phyloP scores from a whole-genome alignment of 2,888 invertebrate genomes.

The Harpagoxenus sublaevis region DNA sequence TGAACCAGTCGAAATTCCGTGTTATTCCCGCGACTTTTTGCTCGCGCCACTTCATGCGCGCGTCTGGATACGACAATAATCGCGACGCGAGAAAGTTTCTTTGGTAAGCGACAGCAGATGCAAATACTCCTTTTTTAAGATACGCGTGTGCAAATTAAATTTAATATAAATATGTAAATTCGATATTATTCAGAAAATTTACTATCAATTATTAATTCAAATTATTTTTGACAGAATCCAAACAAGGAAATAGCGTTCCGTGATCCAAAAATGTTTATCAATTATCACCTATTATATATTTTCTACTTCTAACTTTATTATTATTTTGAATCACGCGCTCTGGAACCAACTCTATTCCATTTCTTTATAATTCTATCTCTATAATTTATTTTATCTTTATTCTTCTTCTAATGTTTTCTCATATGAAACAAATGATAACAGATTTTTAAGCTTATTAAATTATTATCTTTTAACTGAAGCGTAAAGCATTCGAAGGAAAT shows the following conservation, averaged over 20 bases:
- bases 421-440: neutral
- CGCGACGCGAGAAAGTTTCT: constrained; percentile 29
- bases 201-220: neutral
- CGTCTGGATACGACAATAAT: constrained; percentile 30
- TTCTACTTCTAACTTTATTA: neutral
- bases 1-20: constrained; percentile 77
- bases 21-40: constrained; percentile 59
- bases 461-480: neutral
- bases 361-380: too few relatives aligned
- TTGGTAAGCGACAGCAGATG: constrained; percentile 33
- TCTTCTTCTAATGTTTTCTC: neutral
- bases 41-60: constrained; percentile 23
- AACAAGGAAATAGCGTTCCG: neutral
- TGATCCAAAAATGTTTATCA: neutral
- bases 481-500: neutral
- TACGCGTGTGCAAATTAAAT: neutral
- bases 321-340: neutral
- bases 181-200: neutral
- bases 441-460: neutral
- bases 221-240: neutral
- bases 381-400: constrained; percentile 13
- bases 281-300: neutral
- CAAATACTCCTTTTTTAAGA: constrained; percentile 7
- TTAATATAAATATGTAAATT: neutral
- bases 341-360: neutral